Evolutionary conservation across 2,888 invertebrate species (phyloP), one percentile per base, ranked within the genome.

Genomic region (Drosophila acutilabella): DNA sequence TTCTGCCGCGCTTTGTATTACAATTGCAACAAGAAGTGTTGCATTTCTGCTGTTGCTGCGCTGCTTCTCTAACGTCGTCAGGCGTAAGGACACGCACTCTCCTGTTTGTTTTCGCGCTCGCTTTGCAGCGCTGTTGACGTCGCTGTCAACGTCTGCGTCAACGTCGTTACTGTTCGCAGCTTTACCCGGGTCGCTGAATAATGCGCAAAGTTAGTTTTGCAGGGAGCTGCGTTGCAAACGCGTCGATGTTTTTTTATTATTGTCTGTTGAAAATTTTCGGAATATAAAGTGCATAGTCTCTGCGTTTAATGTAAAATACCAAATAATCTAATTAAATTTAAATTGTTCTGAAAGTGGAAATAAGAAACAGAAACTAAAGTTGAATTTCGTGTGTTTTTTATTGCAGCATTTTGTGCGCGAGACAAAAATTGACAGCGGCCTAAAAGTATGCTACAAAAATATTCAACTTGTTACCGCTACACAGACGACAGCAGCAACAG

Each of bases 201-300:
- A 89, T 90, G 90, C 89, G 90, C 90, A 90, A 82, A 90, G 89
- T 90, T 90, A 81, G 86, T 88, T 85, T 88, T 81, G 80, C 85
- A 83, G 77, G 76, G 74, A 77, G 78, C 82, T 79, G 85, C 88
- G 80, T 73, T 71, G 85, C 85, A 80, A 79, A 51, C 88, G 78
- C 81, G 75, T 76, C 81, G 78, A 36, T 42, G 36, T 36, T 36
- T 8, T 14, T 54, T 61, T 58, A 33, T 61, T 40, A 33, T 45
- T 40, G 48, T 48, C 38, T 47, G 30, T 14, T 26, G 20, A 26
- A 52, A 38, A 58, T 47, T 38, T 36, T 8, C 13, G 7, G 14
- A 20, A 26, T 54, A n/a, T 67, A 67, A 64, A 77, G 47, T 68
- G 57, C 57, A 56, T 41, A 33, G 38, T 14, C 45, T 48, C 5